A percentile compares a stretch with the other conserved stretches of the same genome.
These are phyloP conservation scores for Megalopta genalis DNA, from an alignment of 1,140 invertebrate genomes.

Conservation along the genomic window DNA sequence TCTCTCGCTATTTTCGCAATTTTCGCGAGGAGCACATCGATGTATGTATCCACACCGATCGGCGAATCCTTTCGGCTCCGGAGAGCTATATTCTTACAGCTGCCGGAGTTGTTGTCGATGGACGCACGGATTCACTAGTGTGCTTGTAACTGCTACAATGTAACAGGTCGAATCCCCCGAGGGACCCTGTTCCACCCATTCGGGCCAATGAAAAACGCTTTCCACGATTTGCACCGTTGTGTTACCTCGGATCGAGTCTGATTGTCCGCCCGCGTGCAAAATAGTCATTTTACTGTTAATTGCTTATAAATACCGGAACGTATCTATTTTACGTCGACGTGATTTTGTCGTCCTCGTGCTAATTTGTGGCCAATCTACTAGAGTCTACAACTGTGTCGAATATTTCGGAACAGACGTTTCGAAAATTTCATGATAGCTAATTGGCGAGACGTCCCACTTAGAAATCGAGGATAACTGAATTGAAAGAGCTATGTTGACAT, in stretches of 20 bases:
- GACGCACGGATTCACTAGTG: neutral
- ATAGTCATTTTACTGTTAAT: neutral
- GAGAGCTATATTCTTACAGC: constrained; percentile 10
- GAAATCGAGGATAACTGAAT: no score
- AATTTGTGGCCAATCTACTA: no score
- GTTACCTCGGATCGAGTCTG: neutral
- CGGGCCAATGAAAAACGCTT: neutral
- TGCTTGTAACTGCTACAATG: neutral
- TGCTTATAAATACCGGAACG: neutral
- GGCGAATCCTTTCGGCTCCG: constrained; percentile 15
- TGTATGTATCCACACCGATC: neutral
- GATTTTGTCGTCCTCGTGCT: no score
- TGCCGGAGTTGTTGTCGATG: neutral
- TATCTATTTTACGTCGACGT: no score
- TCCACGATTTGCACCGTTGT: neutral
- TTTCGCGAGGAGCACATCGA: neutral
- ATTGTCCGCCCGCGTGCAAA: neutral
- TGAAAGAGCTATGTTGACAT: no score
- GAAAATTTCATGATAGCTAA: no score
- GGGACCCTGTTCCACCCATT: neutral
- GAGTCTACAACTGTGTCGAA: no score
- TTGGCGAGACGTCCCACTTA: no score
- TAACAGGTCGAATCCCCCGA: neutral
- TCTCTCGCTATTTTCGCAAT: neutral
- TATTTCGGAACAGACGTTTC: no score